Evolutionary conservation across 1,140 invertebrate genomes (phyloP).

Genomic region (Saxidomus purpurata): DNA sequence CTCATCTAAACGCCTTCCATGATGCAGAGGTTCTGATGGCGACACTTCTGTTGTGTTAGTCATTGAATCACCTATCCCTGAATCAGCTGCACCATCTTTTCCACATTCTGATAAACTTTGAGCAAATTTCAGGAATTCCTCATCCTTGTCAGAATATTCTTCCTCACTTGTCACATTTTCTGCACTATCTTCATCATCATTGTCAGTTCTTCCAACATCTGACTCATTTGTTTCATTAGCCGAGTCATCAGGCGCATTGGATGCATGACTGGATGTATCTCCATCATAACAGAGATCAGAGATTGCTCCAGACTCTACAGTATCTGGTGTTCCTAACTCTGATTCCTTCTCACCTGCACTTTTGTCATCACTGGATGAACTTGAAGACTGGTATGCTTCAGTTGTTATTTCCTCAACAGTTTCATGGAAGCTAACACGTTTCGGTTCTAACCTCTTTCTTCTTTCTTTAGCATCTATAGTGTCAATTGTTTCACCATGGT

Average conservation of each 20-base stretch:
- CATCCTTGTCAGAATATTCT: conserved; percentile 52
- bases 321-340: conserved; percentile 43
- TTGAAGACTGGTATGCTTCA: conserved; percentile 36
- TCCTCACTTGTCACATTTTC: conserved; percentile 53
- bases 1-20: conserved; percentile 10
- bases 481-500: conserved; percentile 52
- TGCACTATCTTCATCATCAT: conserved; percentile 51
- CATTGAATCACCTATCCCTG: conserved; percentile 76
- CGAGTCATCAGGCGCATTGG: conserved; percentile 6
- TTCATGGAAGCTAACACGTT: conserved; percentile 79
- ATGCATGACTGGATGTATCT: not conserved
- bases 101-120: conserved; percentile 75
- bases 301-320: conserved; percentile 4
- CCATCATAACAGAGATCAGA: conserved; percentile 50
- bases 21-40: conserved; percentile 70
- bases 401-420: conserved; percentile 66
- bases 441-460: conserved; percentile 67
- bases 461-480: conserved; percentile 24
- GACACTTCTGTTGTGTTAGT: conserved; percentile 70
- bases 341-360: conserved; percentile 38
- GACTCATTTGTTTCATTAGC: conserved; percentile 14
- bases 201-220: conserved; percentile 19
- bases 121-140: conserved; percentile 75
- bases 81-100: conserved; percentile 77
- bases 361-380: conserved; percentile 48